Percentiles rank a stretch among this genome's conserved stretches.
Conservation (phyloP, 2,797 vertebrate species). For the Scarus forsteni region DNA sequence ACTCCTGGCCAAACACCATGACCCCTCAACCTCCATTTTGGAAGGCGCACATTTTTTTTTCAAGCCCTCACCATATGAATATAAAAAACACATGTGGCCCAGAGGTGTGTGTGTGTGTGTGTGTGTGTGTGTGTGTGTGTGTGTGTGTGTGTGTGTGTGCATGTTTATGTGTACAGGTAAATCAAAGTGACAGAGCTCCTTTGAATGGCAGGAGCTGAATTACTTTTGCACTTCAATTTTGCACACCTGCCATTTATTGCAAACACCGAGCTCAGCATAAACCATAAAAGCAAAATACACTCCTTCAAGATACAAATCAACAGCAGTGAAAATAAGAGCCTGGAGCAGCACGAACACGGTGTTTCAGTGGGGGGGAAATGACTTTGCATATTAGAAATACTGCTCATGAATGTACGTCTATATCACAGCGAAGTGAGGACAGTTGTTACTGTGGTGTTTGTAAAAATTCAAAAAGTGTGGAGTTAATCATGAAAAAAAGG, state of each 20-base stretch:
- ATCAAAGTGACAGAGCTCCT: conserved; percentile 76
- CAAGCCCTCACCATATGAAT: conserved; percentile 72
- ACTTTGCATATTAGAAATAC: conserved; percentile 18
- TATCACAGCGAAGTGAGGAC: no score
- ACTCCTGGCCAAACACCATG: conserved; percentile 83
- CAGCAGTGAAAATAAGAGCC: conserved; percentile 51
- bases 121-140: conserved; percentile 64
- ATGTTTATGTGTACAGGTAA: conserved; percentile 77
- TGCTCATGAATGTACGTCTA: conserved; percentile 6
- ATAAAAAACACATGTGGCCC: conserved; percentile 83
- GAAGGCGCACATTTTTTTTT: conserved; percentile 64
- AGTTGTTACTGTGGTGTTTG: no score
- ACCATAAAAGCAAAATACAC: conserved; percentile 65
- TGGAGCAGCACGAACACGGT: conserved; percentile 25
- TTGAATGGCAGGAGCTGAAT: conserved; percentile 79
- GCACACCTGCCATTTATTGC: conserved; percentile 77
- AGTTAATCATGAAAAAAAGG: no score
- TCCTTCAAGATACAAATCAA: conserved; percentile 58
- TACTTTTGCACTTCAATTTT: conserved; percentile 80
- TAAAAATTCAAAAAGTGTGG: no score
- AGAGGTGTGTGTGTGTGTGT: conserved; percentile 52
- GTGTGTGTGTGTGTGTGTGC: conserved; percentile 45
- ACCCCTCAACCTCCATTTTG: conserved; percentile 81
- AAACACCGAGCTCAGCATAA: conserved; percentile 61
- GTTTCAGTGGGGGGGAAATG: conserved; percentile 27